Conservation (phyloP, 2,797 vertebrate genomes). For the Semaprochilodus insignis region DNA sequence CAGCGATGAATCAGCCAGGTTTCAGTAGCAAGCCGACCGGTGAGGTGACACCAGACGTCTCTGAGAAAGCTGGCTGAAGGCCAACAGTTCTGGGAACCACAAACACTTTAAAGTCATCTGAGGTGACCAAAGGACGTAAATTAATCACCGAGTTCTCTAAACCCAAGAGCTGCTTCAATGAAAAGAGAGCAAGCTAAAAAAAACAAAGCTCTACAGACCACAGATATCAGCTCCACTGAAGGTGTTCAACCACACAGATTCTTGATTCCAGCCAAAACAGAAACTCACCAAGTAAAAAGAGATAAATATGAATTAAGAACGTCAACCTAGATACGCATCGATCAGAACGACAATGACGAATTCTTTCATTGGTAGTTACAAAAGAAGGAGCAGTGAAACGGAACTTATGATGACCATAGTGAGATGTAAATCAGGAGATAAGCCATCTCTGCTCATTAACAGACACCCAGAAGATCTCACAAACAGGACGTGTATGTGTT, state of each 20-base stretch:
- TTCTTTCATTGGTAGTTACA: not conserved
- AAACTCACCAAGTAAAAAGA: not conserved
- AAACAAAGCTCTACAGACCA: not conserved
- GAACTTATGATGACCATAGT: not conserved
- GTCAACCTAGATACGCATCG: not conserved
- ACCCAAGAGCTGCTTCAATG: conserved; percentile 19
- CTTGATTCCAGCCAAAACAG: not conserved
- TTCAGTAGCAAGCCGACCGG: not conserved
- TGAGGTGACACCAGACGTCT: not conserved
- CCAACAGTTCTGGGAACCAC: conserved; percentile 48
- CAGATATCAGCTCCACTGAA: not conserved
- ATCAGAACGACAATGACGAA: not conserved
- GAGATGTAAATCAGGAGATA: not conserved
- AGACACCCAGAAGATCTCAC: not conserved
- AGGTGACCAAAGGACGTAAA: conserved; percentile 4
- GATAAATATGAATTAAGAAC: not conserved
- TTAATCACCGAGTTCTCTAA: conserved; percentile 26
- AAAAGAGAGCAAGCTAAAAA: not conserved
- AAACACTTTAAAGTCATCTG: conserved; percentile 38
- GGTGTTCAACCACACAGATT: not conserved
- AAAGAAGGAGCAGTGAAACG: not conserved
- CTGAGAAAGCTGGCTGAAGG: conserved; percentile 2
- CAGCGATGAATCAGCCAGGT: conserved; percentile 9
- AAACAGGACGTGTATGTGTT: not conserved
- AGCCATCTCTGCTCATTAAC: not conserved